phyloP scores from a whole-genome alignment of 2,113 vertebrate genomes.

The Aegotheles bennettii region DNA sequence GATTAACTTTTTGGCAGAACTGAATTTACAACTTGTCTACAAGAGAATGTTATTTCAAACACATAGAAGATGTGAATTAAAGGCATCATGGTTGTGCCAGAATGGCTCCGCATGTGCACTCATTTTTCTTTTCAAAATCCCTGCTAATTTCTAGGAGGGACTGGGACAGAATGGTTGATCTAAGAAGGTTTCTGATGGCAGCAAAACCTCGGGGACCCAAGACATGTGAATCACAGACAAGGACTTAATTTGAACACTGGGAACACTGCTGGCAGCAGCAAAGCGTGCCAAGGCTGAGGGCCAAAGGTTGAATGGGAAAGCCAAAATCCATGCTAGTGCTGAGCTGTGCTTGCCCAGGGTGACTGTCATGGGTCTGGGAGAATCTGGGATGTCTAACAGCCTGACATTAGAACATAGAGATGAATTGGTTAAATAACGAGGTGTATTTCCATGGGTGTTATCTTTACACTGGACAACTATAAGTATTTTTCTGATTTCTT shows the following conservation, averaged over 20 bases:
- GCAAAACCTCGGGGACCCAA: neutral
- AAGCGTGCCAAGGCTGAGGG: neutral
- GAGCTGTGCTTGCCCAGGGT: neutral
- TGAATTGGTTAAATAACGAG: neutral
- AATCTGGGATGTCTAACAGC: neutral
- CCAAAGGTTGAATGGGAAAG: neutral
- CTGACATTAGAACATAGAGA: neutral
- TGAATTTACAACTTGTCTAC: conserved; percentile 3
- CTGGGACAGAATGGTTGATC: accelerated
- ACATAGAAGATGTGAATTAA: neutral
- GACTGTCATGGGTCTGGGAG: neutral
- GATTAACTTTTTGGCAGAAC: conserved; percentile 11
- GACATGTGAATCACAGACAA: neutral
- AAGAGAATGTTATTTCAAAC: neutral
- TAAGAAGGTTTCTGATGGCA: neutral
- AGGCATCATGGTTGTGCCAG: neutral
- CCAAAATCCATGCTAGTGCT: neutral
- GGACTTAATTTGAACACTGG: neutral
- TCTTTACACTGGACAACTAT: neutral
- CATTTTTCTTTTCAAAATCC: neutral
- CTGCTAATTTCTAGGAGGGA: neutral
- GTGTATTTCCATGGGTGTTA: neutral
- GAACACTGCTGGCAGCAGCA: neutral
- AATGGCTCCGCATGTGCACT: neutral
- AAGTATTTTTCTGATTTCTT: neutral